Conservation (phyloP, 1,140 invertebrate species). For the Pogonomyrmex californicus region DNA sequence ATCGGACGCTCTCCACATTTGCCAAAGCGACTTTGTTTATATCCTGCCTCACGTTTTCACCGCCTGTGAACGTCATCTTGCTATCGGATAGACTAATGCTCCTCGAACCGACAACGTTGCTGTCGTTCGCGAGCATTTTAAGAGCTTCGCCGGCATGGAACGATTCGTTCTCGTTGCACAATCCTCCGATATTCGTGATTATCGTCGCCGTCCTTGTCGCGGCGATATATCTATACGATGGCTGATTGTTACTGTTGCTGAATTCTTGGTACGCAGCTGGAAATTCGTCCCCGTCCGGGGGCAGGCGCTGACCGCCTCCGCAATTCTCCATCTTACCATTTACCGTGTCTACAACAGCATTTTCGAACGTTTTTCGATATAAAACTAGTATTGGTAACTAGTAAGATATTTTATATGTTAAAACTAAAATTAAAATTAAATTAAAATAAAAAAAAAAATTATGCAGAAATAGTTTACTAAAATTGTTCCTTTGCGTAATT, state of each 20-base stretch:
- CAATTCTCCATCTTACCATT: conserved; percentile 85
- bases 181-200: conserved; percentile 59
- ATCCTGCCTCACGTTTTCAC: conserved; percentile 65
- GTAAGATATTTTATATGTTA: too few species aligned
- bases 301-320: conserved; percentile 88
- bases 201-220: conserved; percentile 67
- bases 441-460: neutral
- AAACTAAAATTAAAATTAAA: neutral
- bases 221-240: conserved; percentile 63
- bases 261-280: conserved; percentile 92
- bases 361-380: neutral
- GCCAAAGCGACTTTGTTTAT: conserved; percentile 57
- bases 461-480: too few species aligned
- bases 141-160: conserved; percentile 53
- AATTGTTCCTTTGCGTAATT: neutral
- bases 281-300: conserved; percentile 96
- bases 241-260: conserved; percentile 75
- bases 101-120: conserved; percentile 61
- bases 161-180: conserved; percentile 67
- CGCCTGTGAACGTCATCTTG: conserved; percentile 39
- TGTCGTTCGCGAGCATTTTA: conserved; percentile 66
- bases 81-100: conserved; percentile 62
- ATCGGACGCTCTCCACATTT: conserved; percentile 42
- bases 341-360: conserved; percentile 78
- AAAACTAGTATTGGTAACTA: too few species aligned